Conservation (phyloP, 2,888 invertebrate species). For the Platerodrilus igneus region DNA sequence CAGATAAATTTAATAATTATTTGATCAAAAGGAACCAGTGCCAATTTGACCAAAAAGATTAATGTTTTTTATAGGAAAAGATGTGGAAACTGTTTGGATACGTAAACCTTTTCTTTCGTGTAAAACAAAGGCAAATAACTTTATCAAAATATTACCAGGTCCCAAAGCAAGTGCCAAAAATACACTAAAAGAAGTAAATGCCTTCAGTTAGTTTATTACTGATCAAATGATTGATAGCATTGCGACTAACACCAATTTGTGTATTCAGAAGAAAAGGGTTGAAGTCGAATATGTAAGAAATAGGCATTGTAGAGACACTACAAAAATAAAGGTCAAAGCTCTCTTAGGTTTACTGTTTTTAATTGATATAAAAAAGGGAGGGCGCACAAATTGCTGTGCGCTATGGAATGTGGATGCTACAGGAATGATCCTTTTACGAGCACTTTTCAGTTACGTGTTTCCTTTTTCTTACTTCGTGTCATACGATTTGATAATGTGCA, state of each 20-base stretch:
- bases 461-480: not conserved
- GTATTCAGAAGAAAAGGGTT: not conserved
- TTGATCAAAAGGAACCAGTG: conserved; percentile 13
- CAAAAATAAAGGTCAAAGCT: not conserved
- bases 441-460: not conserved
- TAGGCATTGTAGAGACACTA: not conserved
- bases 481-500: not conserved
- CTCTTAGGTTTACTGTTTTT: not conserved
- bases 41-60: not conserved
- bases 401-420: not conserved
- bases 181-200: not conserved
- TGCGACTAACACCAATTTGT: not conserved
- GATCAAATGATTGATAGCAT: not conserved
- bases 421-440: not conserved
- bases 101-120: not conserved
- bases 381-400: not conserved
- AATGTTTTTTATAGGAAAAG: not conserved
- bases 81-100: not conserved
- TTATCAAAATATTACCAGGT: not conserved
- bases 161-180: not conserved
- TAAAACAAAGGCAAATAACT: not conserved
- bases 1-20: not conserved
- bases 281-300: not conserved
- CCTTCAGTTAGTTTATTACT: not conserved
- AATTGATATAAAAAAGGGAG: not conserved